phyloP scores from a whole-genome alignment of 1,140 invertebrate genomes.

The Antheraea pernyi region DNA sequence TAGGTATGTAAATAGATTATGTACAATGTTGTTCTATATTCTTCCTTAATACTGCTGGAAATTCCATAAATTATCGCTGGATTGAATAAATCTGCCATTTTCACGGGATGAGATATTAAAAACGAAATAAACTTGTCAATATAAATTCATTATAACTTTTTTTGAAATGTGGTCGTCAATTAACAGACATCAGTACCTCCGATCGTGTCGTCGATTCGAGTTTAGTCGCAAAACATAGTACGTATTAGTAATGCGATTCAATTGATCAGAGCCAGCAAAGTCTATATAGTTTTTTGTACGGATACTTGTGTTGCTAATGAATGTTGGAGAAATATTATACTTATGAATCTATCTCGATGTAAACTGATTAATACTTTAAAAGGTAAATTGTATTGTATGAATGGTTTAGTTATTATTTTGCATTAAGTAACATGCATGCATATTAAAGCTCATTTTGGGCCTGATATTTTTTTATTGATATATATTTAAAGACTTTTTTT shows the following conservation, averaged over 20 bases:
- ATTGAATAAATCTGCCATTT: too few species aligned
- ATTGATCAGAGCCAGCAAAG: not conserved
- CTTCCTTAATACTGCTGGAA: too few species aligned
- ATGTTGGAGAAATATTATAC: not conserved
- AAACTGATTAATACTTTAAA: too few species aligned
- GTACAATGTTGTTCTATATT: too few species aligned
- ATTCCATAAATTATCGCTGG: too few species aligned
- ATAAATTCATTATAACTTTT: not conserved
- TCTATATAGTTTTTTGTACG: not conserved
- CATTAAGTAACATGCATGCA: too few species aligned
- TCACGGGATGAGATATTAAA: not conserved
- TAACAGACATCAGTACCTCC: not conserved
- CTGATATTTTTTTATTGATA: too few species aligned
- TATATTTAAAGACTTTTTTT: too few species aligned
- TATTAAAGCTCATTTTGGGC: too few species aligned
- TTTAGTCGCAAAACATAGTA: not conserved
- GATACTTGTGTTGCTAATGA: not conserved
- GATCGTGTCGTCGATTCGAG: constrained; percentile 9
- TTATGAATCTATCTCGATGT: not conserved
- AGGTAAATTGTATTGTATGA: too few species aligned
- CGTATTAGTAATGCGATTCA: constrained; percentile 2
- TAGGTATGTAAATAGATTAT: too few species aligned
- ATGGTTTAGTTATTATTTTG: too few species aligned
- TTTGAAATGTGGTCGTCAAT: not conserved
- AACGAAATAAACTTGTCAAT: constrained; percentile 1